Base-by-base conservation (phyloP, 2,797 vertebrate genomes). In the Mareca penelope region DNA sequence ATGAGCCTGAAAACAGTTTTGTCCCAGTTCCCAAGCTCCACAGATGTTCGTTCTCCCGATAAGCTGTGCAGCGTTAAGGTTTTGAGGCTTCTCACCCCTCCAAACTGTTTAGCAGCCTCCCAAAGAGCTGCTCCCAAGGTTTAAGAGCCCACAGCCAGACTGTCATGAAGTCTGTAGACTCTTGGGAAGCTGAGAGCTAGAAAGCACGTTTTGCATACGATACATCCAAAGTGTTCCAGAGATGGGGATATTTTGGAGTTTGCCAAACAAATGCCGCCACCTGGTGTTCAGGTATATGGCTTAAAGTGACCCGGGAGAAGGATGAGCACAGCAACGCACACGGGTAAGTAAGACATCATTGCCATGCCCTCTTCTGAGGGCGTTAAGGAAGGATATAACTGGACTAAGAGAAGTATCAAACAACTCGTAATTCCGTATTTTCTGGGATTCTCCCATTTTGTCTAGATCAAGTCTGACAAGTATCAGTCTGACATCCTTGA, bases 241-340 rank as follows among this genome's bases (percentile, higher is more conserved):
- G 19, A 82, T 33, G 42, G 26, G 55, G 68, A 92, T 65, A 50
- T 75, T 75, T 33, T 37, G 61, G 48, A 71, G n/a, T 96, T 94
- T 94, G 86, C 59, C 91, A 95, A 96, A 93, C 90, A 95, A 88
- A 96, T 96, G 87, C 79, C 68, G 91, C 96, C 95, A 96, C 60
- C 96, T 96, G 94, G 89, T 92, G 96, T 96, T 89, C 90, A 85
- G 89, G 96, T 89, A 93, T 13, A 92, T 79, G 71, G 78, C 60
- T 77, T 39, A 65, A 90, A 35, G 3, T 55, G 56, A 63, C 75
- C 64, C 12, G 28, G 39, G 71, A 79, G 40, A 90, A 65, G 22
- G 55, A 80, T 61, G 40, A 33, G 33, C 16, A 31, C 9, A 26
- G 19, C 35, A 86, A 84, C 8, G 24, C 82, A 71, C 48, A 52